Percentiles rank a stretch among this genome's conserved stretches.
Evolutionary conservation across 2,797 vertebrate genomes (phyloP).

Genomic region (Xerus rutilus): DNA sequence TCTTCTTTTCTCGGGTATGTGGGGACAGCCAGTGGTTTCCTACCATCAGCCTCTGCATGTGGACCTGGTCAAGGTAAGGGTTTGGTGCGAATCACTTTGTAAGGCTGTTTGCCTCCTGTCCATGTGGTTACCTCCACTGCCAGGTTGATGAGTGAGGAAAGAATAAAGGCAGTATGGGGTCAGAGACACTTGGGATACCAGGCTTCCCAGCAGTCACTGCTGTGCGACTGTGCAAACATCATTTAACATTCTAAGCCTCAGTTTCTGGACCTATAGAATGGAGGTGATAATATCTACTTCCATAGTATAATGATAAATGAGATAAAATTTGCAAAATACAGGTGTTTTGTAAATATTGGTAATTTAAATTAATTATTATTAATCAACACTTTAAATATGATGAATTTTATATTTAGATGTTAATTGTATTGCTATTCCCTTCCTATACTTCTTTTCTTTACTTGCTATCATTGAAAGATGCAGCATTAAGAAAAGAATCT

Average conservation of each 20-base stretch:
- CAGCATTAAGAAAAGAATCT: neutral
- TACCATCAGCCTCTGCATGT: neutral
- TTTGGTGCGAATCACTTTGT: neutral
- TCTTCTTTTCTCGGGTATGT: neutral
- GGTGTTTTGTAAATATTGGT: neutral
- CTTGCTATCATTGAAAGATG: neutral
- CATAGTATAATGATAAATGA: neutral
- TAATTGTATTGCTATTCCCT: neutral
- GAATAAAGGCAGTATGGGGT: neutral
- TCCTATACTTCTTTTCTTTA: neutral
- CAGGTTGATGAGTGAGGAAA: neutral
- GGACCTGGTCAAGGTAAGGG: neutral
- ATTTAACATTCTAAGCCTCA: neutral
- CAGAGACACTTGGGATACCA: neutral
- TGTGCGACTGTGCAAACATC: neutral
- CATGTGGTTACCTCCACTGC: neutral
- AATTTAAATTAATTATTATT: neutral
- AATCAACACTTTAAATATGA: neutral
- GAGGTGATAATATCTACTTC: neutral
- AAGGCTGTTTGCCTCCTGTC: neutral
- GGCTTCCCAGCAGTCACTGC: neutral
- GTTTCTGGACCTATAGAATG: slow-evolving; percentile 21
- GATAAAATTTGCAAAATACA: neutral
- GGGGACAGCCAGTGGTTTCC: neutral
- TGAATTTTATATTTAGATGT: slow-evolving; percentile 11